These are phyloP conservation scores for Equus quagga DNA, from an alignment of 2,113 vertebrate genomes.

Conservation along the genomic window DNA sequence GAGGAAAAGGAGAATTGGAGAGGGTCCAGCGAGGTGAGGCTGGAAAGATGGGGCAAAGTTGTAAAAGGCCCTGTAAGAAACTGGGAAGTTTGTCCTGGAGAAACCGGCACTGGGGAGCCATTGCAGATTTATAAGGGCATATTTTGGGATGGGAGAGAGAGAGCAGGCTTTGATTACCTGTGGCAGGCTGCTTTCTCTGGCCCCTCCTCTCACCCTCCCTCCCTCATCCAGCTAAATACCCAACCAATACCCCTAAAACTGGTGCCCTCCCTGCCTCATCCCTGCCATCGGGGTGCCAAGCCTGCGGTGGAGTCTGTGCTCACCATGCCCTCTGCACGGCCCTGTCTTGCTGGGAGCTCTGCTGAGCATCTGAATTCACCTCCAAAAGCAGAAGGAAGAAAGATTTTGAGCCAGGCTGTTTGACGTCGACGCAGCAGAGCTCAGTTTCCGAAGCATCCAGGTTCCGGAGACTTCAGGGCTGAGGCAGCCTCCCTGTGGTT, in stretches of 20 bases:
- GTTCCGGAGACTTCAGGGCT: neutral
- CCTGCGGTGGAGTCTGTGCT: neutral
- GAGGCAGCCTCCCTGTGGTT: neutral
- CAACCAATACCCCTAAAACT: neutral
- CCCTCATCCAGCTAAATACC: neutral
- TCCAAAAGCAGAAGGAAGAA: neutral
- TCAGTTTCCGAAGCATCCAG: neutral
- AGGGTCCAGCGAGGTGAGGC: neutral
- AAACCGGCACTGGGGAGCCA: neutral
- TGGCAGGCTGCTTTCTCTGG: neutral
- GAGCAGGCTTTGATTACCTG: neutral
- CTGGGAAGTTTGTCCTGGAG: neutral
- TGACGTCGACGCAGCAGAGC: neutral
- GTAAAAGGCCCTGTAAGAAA: neutral
- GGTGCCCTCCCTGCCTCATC: too few species aligned
- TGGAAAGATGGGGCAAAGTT: neutral
- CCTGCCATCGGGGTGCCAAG: rapidly evolving
- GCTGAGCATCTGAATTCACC: neutral
- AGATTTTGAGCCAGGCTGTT: neutral
- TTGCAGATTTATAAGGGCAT: rapidly evolving
- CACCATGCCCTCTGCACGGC: rapidly evolving
- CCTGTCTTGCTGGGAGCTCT: neutral
- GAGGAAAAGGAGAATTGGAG: neutral
- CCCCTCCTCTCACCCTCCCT: neutral
- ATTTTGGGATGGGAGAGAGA: neutral